These are phyloP conservation scores for Drosophila flavopinicola DNA, from an alignment of 2,888 invertebrate species.

Conservation along the genomic window DNA sequence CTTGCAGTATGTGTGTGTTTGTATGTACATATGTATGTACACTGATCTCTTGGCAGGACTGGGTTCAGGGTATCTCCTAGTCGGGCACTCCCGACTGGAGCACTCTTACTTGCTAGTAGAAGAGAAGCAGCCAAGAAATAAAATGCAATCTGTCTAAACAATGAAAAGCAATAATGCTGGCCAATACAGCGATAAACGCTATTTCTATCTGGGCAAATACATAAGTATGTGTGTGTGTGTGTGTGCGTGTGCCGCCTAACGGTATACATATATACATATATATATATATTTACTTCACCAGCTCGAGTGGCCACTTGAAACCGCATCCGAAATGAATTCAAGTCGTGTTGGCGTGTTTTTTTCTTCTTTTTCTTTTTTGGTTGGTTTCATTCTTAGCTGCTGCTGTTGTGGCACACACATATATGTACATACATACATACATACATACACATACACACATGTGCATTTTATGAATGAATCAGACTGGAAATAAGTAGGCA, in stretches of 20 bases:
- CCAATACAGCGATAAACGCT: slow-evolving; percentile 12
- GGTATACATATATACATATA: slow-evolving; percentile 19
- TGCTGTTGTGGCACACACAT: slow-evolving; percentile 6
- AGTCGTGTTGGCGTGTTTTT: slow-evolving; percentile 33
- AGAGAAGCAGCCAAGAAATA: slow-evolving; percentile 24
- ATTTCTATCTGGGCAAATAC: slow-evolving; percentile 16
- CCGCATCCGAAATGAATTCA: slow-evolving; percentile 52
- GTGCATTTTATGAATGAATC: slow-evolving; percentile 78
- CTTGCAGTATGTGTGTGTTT: too few relatives aligned
- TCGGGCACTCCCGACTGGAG: too few relatives aligned
- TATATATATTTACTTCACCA: slow-evolving; percentile 15
- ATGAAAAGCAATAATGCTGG: slow-evolving; percentile 16
- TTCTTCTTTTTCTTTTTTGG: slow-evolving; percentile 12
- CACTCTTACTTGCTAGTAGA: too few relatives aligned
- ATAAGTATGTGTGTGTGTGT: slow-evolving; percentile 2
- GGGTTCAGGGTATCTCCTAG: too few relatives aligned
- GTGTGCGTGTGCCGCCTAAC: slow-evolving; percentile 25
- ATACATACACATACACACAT: slow-evolving; percentile 16
- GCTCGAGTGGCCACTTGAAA: slow-evolving; percentile 49
- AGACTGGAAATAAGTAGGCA: slow-evolving; percentile 78
- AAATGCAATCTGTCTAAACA: slow-evolving; percentile 50
- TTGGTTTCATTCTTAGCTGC: slow-evolving; percentile 42
- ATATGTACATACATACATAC: slow-evolving; percentile 1
- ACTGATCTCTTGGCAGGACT: too few relatives aligned
- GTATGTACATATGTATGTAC: too few relatives aligned